phyloP scores from a whole-genome alignment of 2,797 vertebrate genomes.

The Poeciliopsis gracilis region DNA sequence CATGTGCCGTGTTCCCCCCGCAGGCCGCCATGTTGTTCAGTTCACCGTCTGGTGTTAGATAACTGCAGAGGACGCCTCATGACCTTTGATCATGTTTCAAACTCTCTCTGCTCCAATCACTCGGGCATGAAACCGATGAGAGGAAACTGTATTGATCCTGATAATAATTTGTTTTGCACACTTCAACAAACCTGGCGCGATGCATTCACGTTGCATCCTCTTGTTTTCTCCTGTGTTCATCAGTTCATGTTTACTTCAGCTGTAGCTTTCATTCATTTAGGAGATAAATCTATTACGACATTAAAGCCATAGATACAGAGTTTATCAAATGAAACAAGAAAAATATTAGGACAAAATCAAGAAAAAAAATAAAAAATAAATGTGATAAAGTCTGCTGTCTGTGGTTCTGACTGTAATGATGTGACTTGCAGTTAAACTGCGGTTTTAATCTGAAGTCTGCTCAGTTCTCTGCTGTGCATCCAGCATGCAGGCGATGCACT shows the following conservation, averaged over 20 bases:
- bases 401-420: neutral
- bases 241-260: neutral
- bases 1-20: neutral
- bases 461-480: neutral
- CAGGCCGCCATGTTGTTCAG: neutral
- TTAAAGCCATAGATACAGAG: neutral
- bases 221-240: neutral
- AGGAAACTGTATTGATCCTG: neutral
- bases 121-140: neutral
- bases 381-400: neutral
- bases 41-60: neutral
- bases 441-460: slow-evolving; percentile 16
- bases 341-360: neutral
- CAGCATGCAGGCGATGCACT: slow-evolving; percentile 1
- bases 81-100: neutral
- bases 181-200: neutral
- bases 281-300: neutral
- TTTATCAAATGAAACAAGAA: neutral
- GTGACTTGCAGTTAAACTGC: neutral
- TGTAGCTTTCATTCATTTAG: neutral
- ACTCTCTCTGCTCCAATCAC: neutral
- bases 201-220: neutral
- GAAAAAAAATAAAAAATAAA: neutral
- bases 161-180: neutral
- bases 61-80: neutral